Evolutionary conservation across 2,797 vertebrate genomes (phyloP).

Genomic region (Liasis olivaceus): DNA sequence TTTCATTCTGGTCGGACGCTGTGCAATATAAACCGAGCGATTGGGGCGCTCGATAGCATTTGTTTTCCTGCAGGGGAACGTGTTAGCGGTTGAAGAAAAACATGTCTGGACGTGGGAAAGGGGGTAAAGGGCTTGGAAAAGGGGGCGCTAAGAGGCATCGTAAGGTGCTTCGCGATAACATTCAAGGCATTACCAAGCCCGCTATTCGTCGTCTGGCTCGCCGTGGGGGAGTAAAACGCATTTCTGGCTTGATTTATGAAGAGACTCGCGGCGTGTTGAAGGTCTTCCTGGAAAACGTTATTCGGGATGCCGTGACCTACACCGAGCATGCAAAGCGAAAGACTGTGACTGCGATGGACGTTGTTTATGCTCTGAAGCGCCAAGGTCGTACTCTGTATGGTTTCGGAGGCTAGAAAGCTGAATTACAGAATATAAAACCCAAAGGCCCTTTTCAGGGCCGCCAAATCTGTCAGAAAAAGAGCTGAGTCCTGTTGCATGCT

Average conservation of each 20-base stretch:
- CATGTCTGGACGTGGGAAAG: neutral
- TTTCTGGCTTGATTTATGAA: neutral
- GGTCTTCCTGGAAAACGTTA: neutral
- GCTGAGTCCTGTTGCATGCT: neutral
- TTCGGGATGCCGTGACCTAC: neutral
- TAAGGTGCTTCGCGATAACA: neutral
- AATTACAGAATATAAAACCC: neutral
- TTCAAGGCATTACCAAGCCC: neutral
- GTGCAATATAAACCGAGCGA: neutral
- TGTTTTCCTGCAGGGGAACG: rapidly evolving
- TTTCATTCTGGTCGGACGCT: neutral
- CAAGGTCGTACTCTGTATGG: neutral
- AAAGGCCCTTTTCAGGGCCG: neutral
- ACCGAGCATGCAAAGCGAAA: neutral
- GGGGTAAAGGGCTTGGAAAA: neutral
- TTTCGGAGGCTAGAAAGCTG: neutral
- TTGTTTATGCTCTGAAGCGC: neutral
- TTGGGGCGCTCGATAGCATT: neutral
- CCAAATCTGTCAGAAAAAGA: neutral
- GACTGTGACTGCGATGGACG: neutral
- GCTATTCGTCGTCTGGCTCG: neutral
- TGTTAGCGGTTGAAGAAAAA: rapidly evolving
- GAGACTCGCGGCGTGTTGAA: neutral
- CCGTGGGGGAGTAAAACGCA: neutral
- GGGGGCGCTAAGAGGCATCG: neutral